A percentile compares a stretch with the other conserved stretches of the same genome.
These are phyloP conservation scores for Lates japonicus DNA, from an alignment of 2,797 vertebrate species.

Conservation along the genomic window DNA sequence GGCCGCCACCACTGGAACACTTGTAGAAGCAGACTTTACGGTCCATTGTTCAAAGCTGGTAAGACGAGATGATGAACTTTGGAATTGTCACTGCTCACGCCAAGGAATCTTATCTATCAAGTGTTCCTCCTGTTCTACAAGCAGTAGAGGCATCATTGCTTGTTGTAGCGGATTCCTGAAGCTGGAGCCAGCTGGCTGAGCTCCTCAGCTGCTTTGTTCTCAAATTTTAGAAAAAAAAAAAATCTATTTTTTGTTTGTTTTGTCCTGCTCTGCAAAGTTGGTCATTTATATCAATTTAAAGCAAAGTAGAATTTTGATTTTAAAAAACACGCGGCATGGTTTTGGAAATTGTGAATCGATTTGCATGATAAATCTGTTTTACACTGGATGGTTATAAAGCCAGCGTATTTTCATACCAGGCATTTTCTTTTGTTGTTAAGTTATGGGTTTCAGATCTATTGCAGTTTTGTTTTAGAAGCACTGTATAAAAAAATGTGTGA, in stretches of 20 bases:
- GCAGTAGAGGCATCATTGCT: constrained; percentile 33
- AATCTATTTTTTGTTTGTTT: constrained; percentile 65
- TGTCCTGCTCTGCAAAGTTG: constrained; percentile 57
- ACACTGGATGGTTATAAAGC: constrained; percentile 86
- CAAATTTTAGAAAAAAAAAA: constrained; percentile 68
- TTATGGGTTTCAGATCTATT: constrained; percentile 68
- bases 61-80: constrained; percentile 72
- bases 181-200: constrained; percentile 82
- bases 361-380: constrained; percentile 64
- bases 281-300: constrained; percentile 52
- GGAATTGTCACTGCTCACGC: constrained; percentile 61
- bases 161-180: constrained; percentile 55
- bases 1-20: constrained; percentile 71
- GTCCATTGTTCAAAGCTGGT: constrained; percentile 66
- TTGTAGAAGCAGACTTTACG: constrained; percentile 69
- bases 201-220: constrained; percentile 65
- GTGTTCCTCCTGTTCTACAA: constrained; percentile 45
- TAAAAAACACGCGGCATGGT: constrained; percentile 43
- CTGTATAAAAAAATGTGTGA: constrained; percentile 76
- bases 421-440: constrained; percentile 59
- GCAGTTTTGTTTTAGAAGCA: constrained; percentile 85
- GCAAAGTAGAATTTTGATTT: constrained; percentile 27
- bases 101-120: constrained; percentile 66
- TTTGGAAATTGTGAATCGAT: constrained; percentile 43
- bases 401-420: constrained; percentile 89